Conservation (phyloP, 1,140 invertebrate species). For the Drosophila ficusphila region DNA sequence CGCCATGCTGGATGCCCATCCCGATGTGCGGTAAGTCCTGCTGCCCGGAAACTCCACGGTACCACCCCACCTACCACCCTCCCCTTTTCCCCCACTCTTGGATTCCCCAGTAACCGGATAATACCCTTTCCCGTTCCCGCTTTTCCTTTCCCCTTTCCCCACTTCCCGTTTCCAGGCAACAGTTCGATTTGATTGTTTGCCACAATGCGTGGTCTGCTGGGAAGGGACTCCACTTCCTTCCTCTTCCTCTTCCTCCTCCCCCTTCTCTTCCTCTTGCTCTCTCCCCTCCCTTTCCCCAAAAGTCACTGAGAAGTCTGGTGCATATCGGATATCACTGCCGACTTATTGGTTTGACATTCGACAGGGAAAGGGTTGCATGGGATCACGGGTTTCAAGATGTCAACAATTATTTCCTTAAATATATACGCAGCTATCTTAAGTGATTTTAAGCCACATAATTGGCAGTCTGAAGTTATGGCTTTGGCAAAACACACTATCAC, state of each 20-base stretch:
- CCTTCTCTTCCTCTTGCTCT: no score
- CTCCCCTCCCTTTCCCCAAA: not conserved
- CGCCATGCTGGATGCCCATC: slow-evolving; percentile 99
- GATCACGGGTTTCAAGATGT: not conserved
- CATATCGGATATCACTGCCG: slow-evolving; percentile 6
- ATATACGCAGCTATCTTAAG: not conserved
- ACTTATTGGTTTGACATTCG: slow-evolving; percentile 5
- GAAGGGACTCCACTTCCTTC: not conserved
- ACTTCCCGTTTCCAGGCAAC: not conserved
- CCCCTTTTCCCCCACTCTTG: not conserved
- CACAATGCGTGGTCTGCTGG: slow-evolving; percentile 15
- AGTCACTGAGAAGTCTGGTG: not conserved
- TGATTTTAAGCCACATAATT: no score
- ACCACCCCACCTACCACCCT: no score
- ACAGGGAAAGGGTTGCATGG: not conserved
- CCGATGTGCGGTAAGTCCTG: slow-evolving; percentile 91
- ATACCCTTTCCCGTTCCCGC: slow-evolving; percentile 5
- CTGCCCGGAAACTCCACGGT: not conserved
- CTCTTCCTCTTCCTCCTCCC: not conserved
- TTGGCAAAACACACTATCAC: no score
- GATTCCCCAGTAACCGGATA: slow-evolving; percentile 20
- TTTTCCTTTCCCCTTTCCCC: no score
- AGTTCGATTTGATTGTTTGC: slow-evolving; percentile 44
- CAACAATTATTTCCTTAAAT: not conserved
- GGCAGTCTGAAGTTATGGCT: no score